phyloP scores from a whole-genome alignment of 1,140 invertebrate genomes.

The Saccostrea cuccullata region DNA sequence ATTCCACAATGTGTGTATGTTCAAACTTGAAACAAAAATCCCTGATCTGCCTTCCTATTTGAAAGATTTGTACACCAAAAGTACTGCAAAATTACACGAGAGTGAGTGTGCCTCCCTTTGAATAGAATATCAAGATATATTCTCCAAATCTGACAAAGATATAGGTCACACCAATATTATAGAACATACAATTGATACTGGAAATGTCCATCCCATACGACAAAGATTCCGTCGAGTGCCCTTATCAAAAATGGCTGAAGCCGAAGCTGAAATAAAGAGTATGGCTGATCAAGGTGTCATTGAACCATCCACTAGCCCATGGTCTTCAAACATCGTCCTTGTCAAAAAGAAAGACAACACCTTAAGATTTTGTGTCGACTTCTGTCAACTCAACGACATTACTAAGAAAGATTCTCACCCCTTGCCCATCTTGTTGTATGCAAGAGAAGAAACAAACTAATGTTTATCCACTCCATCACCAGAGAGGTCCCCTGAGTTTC shows the following conservation, averaged over 20 bases:
- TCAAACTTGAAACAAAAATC: not conserved
- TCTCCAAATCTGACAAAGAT: conserved; percentile 18
- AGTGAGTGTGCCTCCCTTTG: not conserved
- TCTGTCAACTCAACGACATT: no score
- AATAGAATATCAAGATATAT: not conserved
- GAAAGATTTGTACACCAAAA: conserved; percentile 5
- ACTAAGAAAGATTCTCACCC: no score
- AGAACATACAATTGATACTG: no score
- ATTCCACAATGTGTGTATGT: not conserved
- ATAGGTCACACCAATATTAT: no score
- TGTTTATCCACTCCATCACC: no score
- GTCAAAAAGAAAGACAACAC: conserved; percentile 45
- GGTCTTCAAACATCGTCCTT: not conserved
- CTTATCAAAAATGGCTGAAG: conserved; percentile 39
- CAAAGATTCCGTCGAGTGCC: conserved; percentile 48
- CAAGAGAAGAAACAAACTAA: no score
- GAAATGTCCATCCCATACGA: conserved; percentile 35
- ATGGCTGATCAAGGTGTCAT: conserved; percentile 36
- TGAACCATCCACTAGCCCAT: no score
- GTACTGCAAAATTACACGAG: not conserved
- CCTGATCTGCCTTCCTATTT: not conserved
- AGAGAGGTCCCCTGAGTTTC: no score
- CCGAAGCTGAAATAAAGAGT: conserved; percentile 39
- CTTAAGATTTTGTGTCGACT: no score
- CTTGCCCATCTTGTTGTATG: no score